phyloP scores from a whole-genome alignment of 2,113 vertebrate genomes.

The Toxotes jaculatrix region DNA sequence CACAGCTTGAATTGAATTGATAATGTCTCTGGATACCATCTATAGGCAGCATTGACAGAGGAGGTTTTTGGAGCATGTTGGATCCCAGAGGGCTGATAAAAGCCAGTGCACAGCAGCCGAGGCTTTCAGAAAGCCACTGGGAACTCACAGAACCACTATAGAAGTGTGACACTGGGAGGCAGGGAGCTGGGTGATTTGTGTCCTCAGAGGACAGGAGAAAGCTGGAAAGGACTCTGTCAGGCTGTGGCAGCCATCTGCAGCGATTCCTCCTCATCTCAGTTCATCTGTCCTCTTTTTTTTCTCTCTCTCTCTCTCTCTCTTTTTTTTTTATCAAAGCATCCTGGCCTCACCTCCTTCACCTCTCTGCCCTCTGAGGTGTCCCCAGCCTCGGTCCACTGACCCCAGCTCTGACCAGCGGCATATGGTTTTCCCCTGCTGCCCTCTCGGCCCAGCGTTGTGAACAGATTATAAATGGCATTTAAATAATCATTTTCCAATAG shows the following conservation, averaged over 20 bases:
- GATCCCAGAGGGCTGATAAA: slow-evolving; percentile 68
- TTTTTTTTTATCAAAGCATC: slow-evolving; percentile 29
- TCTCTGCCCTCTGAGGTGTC: slow-evolving; percentile 51
- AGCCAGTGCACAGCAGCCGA: slow-evolving; percentile 46
- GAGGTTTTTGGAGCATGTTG: not conserved
- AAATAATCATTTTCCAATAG: slow-evolving; percentile 64
- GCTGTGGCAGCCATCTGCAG: slow-evolving; percentile 65
- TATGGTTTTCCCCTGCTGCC: slow-evolving; percentile 43
- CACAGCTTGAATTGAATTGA: slow-evolving; percentile 15
- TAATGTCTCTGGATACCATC: slow-evolving; percentile 10
- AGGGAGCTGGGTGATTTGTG: slow-evolving; percentile 71
- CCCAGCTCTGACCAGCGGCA: slow-evolving; percentile 17
- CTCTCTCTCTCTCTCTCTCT: not conserved
- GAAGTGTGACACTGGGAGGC: slow-evolving; percentile 51
- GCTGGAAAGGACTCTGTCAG: slow-evolving; percentile 20
- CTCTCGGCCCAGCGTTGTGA: slow-evolving; percentile 31
- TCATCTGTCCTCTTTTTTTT: slow-evolving; percentile 12
- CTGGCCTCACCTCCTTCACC: slow-evolving; percentile 40
- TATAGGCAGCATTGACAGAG: slow-evolving; percentile 27
- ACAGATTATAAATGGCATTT: slow-evolving; percentile 62
- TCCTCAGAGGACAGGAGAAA: slow-evolving; percentile 41
- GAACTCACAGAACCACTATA: slow-evolving; percentile 25
- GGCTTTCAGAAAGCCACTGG: slow-evolving; percentile 58
- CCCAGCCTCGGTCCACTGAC: slow-evolving; percentile 35
- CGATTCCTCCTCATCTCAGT: not conserved